phyloP scores from a whole-genome alignment of 2,888 invertebrate genomes.

The Limnephilus marmoratus region DNA sequence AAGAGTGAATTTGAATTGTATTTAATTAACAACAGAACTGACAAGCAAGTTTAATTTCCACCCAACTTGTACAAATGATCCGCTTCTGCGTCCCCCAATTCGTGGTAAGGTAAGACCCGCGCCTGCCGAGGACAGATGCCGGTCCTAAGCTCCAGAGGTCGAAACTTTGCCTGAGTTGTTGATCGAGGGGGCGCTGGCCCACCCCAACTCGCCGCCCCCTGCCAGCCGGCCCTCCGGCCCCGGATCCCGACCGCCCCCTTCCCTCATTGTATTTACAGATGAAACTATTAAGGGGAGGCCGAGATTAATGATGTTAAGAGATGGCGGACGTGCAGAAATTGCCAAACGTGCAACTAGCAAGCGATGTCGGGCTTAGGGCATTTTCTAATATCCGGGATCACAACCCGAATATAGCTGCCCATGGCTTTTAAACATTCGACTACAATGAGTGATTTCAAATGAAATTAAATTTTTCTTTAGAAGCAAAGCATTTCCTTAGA shows the following conservation, averaged over 20 bases:
- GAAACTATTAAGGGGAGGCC: conserved; percentile 74
- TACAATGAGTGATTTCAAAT: background rate
- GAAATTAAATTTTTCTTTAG: too few species aligned
- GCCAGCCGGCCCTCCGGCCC: background rate
- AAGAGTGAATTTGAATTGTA: background rate
- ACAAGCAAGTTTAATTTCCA: background rate
- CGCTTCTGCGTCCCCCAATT: conserved; percentile 45
- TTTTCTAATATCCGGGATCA: background rate
- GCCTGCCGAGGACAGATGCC: conserved; percentile 65
- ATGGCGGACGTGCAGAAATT: conserved; percentile 50
- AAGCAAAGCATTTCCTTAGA: too few species aligned
- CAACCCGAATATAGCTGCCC: background rate
- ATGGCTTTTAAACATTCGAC: background rate
- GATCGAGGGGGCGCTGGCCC: conserved; percentile 40
- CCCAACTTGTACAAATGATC: background rate
- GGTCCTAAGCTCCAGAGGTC: conserved; percentile 51
- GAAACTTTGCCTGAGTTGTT: conserved; percentile 63
- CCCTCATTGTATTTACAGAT: conserved; percentile 67
- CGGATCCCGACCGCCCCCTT: conserved; percentile 44
- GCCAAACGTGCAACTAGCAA: conserved; percentile 26
- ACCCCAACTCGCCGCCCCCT: conserved; percentile 53
- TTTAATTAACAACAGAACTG: background rate
- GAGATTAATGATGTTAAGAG: conserved; percentile 79
- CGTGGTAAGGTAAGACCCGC: conserved; percentile 53
- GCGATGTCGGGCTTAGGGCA: background rate